Base-by-base conservation (phyloP, 37 sponge, comb jelly and placozoan genomes). In the Chondrosia reniformis region DNA sequence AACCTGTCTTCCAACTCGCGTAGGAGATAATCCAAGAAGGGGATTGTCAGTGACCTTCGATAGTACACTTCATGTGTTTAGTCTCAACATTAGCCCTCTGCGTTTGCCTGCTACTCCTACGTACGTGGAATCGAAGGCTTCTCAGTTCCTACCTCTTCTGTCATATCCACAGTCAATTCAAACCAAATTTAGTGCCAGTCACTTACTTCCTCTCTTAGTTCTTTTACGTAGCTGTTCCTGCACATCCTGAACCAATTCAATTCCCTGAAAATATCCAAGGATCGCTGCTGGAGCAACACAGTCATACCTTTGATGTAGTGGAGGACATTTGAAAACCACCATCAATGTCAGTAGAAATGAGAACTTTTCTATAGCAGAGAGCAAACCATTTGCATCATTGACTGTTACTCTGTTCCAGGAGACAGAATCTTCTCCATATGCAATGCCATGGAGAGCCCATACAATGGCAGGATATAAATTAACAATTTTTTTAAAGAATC, bases 311-410 rank as follows among this genome's bases (percentile, higher is more conserved):
- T 27, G 69, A 67, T 67, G 33, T 67, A 67, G 31, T 2, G 22
- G 69, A 67, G 69, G 36, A 67, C 7, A 67, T 67, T n/a, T 67
- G 69, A 34, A 67, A 6, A 67, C 69, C 28, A 33, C 36, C 6
- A 67, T 37, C 36, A 67, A 33, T 27, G 69, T 19, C 52, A 49
- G 52, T 19, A 49, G 28, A 55, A 76, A 76, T 7, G 57, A 76
- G 33, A 76, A 49, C 36, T 55, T 76, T 76, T 76, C 77, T 33
- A 76, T 76, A 9, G 77, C 79, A 61, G 79, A 32, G 40, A 78
- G 79, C 64, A 78, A 78, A 38, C 79, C 45, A 62, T 62, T 78
- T 78, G 79, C 79, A 78, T 78, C 65, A 78, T 15, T 39, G 41
- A 61, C 79, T 24, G 79, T 78, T 13, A 62, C 64, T 62, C 79